Evolutionary conservation across 1,140 invertebrate genomes (phyloP).

Genomic region (Penaeus vannamei): DNA sequence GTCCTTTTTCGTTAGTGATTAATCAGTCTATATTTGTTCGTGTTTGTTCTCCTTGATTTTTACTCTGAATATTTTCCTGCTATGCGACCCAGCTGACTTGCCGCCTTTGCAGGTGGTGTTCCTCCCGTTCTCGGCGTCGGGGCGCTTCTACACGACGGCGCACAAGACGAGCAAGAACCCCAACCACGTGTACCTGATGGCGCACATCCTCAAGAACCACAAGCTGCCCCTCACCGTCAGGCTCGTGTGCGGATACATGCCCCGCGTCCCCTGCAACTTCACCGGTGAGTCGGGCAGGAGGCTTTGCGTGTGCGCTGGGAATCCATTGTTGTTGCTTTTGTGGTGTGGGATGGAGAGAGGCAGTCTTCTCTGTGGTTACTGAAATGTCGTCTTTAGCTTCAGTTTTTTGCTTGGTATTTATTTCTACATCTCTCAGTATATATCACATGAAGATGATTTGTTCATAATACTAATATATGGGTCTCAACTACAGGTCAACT

Average conservation of each 20-base stretch:
- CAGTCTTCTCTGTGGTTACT: too few relatives aligned
- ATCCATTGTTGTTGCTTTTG: not conserved
- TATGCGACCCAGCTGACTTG: not conserved
- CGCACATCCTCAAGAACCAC: conserved; percentile 70
- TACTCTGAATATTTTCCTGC: not conserved
- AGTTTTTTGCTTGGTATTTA: not conserved
- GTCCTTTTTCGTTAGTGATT: not conserved
- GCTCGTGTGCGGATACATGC: conserved; percentile 71
- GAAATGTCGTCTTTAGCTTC: too few relatives aligned
- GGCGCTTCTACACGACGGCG: conserved; percentile 72
- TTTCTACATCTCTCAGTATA: not conserved
- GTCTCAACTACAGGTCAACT: not conserved
- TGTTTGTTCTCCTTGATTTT: not conserved
- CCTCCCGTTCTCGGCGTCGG: conserved; percentile 71
- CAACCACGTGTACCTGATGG: conserved; percentile 71
- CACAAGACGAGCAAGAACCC: conserved; percentile 68
- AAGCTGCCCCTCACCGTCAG: conserved; percentile 70
- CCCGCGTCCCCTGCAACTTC: conserved; percentile 70
- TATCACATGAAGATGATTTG: not conserved
- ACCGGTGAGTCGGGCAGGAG: conserved; percentile 68
- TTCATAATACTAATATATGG: not conserved
- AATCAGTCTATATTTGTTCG: not conserved
- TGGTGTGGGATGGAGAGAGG: too few relatives aligned
- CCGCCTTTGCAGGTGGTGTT: conserved; percentile 70
- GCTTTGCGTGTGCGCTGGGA: not conserved